These are phyloP conservation scores for Plotosus lineatus DNA, from an alignment of 2,113 vertebrate species.

Conservation along the genomic window DNA sequence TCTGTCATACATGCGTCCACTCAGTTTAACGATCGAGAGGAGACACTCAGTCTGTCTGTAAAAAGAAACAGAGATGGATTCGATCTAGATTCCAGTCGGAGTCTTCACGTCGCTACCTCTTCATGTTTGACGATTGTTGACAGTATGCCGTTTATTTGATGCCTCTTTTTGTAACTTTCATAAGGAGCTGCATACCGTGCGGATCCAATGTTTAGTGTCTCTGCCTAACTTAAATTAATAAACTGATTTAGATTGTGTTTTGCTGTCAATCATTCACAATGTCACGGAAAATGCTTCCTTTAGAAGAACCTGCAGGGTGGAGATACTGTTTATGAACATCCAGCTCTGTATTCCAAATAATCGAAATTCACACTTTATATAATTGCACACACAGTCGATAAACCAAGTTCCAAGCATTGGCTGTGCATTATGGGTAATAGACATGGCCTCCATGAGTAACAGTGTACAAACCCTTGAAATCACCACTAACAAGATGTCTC, in stretches of 20 bases:
- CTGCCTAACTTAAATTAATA: conserved; percentile 85
- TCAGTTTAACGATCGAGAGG: conserved; percentile 28
- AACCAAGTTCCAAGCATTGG: not conserved
- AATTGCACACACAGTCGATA: not conserved
- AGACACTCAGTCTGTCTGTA: conserved; percentile 62
- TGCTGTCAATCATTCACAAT: not conserved
- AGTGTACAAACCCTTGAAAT: not conserved
- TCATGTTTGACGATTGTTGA: conserved; percentile 70
- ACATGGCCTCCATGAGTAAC: not conserved
- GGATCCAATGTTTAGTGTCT: conserved; percentile 79
- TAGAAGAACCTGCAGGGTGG: not conserved
- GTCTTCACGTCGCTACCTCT: conserved; percentile 77
- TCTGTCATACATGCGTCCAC: not conserved
- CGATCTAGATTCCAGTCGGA: conserved; percentile 74
- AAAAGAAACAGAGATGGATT: conserved; percentile 62
- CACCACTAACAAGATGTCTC: not conserved
- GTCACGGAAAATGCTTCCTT: not conserved
- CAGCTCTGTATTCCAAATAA: not conserved
- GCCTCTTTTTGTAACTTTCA: conserved; percentile 65
- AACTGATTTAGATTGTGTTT: conserved; percentile 78
- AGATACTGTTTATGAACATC: not conserved
- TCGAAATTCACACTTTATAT: not conserved
- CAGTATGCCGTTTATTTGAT: conserved; percentile 59
- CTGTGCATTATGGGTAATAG: not conserved
- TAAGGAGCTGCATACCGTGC: conserved; percentile 69